Conservation (phyloP, 1,140 invertebrate genomes). For the Oryzaephilus surinamensis region DNA sequence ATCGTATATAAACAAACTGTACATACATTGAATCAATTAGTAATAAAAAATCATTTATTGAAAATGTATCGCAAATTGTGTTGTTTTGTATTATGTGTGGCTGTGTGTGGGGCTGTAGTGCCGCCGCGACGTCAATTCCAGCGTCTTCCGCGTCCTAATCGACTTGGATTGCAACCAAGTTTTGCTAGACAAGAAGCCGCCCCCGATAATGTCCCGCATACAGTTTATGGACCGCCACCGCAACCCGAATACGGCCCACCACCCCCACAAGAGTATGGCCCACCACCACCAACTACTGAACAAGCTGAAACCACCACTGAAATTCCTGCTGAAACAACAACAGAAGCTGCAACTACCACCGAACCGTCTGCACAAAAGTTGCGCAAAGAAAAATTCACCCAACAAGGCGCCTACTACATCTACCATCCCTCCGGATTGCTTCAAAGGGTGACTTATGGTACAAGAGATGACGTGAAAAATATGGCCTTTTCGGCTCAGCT, state of each 20-base stretch:
- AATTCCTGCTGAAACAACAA: slow-evolving; percentile 12
- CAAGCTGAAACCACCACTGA: slow-evolving; percentile 10
- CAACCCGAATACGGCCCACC: slow-evolving; percentile 4
- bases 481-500: slow-evolving; percentile 46
- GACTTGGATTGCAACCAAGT: too few relatives aligned
- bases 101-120: too few relatives aligned
- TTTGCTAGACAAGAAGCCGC: too few relatives aligned
- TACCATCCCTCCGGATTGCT: slow-evolving; percentile 44
- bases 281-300: slow-evolving; percentile 10
- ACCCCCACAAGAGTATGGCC: slow-evolving; percentile 6
- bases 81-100: too few relatives aligned
- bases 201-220: too few relatives aligned
- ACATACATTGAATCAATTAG: too few relatives aligned
- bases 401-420: slow-evolving; percentile 43
- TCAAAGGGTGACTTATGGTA: slow-evolving; percentile 41
- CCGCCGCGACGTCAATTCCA: too few relatives aligned
- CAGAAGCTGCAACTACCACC: slow-evolving; percentile 17
- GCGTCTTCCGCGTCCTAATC: too few relatives aligned
- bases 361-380: slow-evolving; percentile 1
- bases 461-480: slow-evolving; percentile 38
- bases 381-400: slow-evolving; percentile 2
- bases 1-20: too few relatives aligned
- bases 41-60: too few relatives aligned
- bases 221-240: not conserved
- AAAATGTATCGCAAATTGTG: too few relatives aligned